Conservation (phyloP, 2,797 vertebrate species). For the Antrozous pallidus region DNA sequence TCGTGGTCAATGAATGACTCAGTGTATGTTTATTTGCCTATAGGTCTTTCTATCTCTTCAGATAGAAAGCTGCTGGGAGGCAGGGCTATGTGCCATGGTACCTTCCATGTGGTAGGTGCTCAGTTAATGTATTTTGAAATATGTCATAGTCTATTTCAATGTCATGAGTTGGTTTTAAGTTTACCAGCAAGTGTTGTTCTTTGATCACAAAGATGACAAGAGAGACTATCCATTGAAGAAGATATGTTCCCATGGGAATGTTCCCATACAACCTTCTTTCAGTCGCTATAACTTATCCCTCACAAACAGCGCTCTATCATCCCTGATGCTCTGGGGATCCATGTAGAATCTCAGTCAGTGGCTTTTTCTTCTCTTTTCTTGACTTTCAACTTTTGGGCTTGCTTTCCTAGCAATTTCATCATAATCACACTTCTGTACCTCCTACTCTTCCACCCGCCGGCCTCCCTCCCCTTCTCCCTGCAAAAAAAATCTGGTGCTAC, state of each 20-base stretch:
- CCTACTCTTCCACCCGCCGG: neutral
- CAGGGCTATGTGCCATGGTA: neutral
- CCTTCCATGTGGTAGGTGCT: neutral
- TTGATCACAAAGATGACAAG: neutral
- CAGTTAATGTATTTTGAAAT: neutral
- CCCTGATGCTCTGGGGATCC: neutral
- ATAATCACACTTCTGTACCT: neutral
- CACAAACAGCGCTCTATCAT: neutral
- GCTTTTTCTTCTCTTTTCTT: neutral
- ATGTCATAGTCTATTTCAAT: neutral
- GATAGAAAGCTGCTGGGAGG: neutral
- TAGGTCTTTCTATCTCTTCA: neutral
- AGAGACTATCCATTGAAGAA: neutral
- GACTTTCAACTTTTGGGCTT: neutral
- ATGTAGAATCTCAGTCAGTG: neutral
- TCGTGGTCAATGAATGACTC: neutral
- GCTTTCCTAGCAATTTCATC: slow-evolving; percentile 3
- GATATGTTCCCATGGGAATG: neutral
- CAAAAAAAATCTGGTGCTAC: neutral
- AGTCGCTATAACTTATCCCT: neutral
- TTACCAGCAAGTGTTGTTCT: neutral
- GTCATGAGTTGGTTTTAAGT: neutral
- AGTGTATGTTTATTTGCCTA: neutral
- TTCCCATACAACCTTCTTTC: neutral
- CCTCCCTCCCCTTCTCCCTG: no score